Evolutionary conservation across 2,888 invertebrate species (phyloP).

Genomic region (Caradrina kadenii): DNA sequence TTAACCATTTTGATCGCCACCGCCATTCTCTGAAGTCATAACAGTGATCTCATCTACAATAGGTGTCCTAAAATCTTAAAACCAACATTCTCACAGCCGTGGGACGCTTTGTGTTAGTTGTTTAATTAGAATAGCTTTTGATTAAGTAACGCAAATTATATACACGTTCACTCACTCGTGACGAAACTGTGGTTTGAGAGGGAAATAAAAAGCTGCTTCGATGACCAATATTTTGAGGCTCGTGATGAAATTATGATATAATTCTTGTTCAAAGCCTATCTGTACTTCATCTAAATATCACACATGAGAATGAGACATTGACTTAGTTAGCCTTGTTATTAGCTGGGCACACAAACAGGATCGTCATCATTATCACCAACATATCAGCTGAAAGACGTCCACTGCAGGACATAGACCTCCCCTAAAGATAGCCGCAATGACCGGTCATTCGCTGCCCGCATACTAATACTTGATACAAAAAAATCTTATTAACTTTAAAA

Average conservation of each 20-base stretch:
- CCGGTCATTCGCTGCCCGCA: no score
- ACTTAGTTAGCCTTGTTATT: no score
- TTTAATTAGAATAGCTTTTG: slow-evolving; percentile 53
- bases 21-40: slow-evolving; percentile 41
- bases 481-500: no score
- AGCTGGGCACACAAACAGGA: no score
- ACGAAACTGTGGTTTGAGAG: slow-evolving; percentile 26
- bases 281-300: neutral
- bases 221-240: neutral
- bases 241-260: neutral
- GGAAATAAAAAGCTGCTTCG: neutral
- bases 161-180: slow-evolving; percentile 34
- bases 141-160: slow-evolving; percentile 52
- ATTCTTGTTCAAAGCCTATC: neutral
- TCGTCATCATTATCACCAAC: no score
- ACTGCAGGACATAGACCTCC: no score
- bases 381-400: no score
- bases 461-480: no score
- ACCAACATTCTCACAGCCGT: slow-evolving; percentile 59
- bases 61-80: slow-evolving; percentile 45
- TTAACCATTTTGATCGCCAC: slow-evolving; percentile 26
- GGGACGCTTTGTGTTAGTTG: slow-evolving; percentile 49
- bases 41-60: slow-evolving; percentile 46
- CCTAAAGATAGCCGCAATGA: no score
- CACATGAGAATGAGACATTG: no score